These are phyloP conservation scores for Marisa cornuarietis DNA, from an alignment of 1,140 invertebrate genomes.

Conservation along the genomic window DNA sequence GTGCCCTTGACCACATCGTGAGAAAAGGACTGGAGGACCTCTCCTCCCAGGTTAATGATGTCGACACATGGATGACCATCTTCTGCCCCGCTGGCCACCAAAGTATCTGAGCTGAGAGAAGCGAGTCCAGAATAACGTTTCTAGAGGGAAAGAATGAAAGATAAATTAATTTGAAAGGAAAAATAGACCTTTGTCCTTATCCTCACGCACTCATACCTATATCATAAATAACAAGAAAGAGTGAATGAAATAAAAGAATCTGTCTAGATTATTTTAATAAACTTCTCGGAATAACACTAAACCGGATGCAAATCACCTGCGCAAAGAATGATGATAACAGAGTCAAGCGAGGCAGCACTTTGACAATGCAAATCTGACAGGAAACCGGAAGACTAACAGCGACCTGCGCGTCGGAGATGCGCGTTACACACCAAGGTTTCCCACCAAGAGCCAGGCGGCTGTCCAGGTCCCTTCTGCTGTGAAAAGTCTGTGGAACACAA, in stretches of 20 bases:
- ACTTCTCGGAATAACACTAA: neutral
- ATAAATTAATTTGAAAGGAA: too few relatives aligned
- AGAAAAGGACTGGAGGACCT: slow-evolving; percentile 24
- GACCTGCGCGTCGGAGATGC: slow-evolving; percentile 15
- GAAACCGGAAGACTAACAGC: slow-evolving; percentile 30
- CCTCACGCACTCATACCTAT: too few relatives aligned
- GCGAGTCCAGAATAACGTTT: slow-evolving; percentile 28
- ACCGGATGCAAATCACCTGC: neutral
- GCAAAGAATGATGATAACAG: slow-evolving; percentile 16
- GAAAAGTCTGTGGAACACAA: neutral
- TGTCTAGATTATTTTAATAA: too few relatives aligned
- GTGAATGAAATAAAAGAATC: too few relatives aligned
- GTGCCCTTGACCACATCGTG: neutral
- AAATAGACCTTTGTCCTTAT: too few relatives aligned
- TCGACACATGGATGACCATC: slow-evolving; percentile 29
- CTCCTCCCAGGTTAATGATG: slow-evolving; percentile 29
- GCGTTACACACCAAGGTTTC: slow-evolving; percentile 30
- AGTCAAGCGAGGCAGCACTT: slow-evolving; percentile 19
- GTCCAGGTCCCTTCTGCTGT: slow-evolving; percentile 20
- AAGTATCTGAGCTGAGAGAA: slow-evolving; percentile 12
- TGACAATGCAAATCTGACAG: slow-evolving; percentile 28
- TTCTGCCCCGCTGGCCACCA: slow-evolving; percentile 27
- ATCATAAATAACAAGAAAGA: too few relatives aligned
- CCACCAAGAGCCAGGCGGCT: slow-evolving; percentile 22
- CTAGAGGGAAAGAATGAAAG: neutral